Base-by-base conservation (phyloP, 1,140 invertebrate genomes). In the Drosophila mauritiana region DNA sequence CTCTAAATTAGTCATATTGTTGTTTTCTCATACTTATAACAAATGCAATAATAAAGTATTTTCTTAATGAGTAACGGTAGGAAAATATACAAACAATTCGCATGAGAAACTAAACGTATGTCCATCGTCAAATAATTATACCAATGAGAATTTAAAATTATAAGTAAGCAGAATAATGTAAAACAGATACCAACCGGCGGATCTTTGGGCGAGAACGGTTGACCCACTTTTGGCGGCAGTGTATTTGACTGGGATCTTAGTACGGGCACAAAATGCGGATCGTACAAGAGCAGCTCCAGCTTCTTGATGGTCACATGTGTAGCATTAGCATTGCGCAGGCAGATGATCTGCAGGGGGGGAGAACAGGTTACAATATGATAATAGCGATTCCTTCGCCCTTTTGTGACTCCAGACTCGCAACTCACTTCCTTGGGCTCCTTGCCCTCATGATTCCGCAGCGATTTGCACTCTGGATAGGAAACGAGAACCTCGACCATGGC, bases 191-290 rank as follows among this genome's bases (percentile, higher is more conserved):
- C 93, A 92, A 96, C 95, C 45, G 94, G 94, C 49, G 95, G 95
- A 62, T 93, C 93, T 10, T 93, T 93, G 8, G 95, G 95, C 25
- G 95, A 95, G 93, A 96, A 96, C 5, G 96, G 96, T 78, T 94
- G 93, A 1, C 96, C 96, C 58, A 97, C 94, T n/a, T 93, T 90
- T 36, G 97, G 96, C 61, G 95, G 94, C 7, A 94, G 89, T 57
- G 94, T 94, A 85, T 95, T 95, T 91, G 97, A 96, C 72, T 95
- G 94, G 20, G 95, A 93, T 82, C 97, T 94, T 53, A 97, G 92
- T 31, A 98, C 95, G 39, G 97, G 97, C 81, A 98, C 96, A 93
- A 97, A 98, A 93, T 94, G 97, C 15, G 95, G 94, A 75, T 97
- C 95, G 55, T 94, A 93, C 27, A 97, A 89, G 73, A 97, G 92